Evolutionary conservation across 1,140 invertebrate genomes (phyloP).

Genomic region (Camponotus floridanus): DNA sequence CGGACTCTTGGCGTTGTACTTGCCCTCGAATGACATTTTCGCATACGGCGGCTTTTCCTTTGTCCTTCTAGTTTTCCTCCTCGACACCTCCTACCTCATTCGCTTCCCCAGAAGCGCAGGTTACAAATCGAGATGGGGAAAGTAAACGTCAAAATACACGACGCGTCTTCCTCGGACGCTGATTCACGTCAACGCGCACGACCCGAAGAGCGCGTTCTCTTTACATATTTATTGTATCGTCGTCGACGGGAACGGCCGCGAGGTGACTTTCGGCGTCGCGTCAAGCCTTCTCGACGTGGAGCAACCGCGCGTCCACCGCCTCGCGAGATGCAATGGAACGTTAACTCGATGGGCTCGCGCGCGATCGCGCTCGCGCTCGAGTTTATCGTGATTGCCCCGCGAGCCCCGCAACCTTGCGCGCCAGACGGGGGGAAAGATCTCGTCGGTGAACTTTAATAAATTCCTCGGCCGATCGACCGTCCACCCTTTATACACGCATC

Average conservation of each 20-base stretch:
- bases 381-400: neutral
- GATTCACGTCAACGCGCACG: conserved; percentile 24
- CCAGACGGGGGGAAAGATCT: no score
- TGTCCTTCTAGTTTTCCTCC: neutral
- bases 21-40: conserved; percentile 82
- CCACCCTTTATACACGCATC: no score
- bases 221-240: conserved; percentile 54
- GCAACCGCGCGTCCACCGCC: conserved; percentile 20
- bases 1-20: conserved; percentile 83
- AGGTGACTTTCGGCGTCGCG: neutral
- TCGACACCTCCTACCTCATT: no score
- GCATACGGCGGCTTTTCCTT: neutral
- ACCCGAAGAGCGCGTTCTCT: conserved; percentile 10
- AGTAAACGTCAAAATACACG: neutral
- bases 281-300: conserved; percentile 43
- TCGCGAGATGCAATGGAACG: conserved; percentile 61
- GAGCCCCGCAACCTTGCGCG: neutral
- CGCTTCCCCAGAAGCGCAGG: neutral
- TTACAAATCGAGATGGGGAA: conserved; percentile 43
- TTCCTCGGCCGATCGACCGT: no score
- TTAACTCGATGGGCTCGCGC: neutral
- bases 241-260: neutral
- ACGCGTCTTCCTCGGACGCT: conserved; percentile 26
- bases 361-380: neutral
- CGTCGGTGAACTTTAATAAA: no score